Conservation (phyloP, 2,797 vertebrate genomes). For the Chanos chanos region DNA sequence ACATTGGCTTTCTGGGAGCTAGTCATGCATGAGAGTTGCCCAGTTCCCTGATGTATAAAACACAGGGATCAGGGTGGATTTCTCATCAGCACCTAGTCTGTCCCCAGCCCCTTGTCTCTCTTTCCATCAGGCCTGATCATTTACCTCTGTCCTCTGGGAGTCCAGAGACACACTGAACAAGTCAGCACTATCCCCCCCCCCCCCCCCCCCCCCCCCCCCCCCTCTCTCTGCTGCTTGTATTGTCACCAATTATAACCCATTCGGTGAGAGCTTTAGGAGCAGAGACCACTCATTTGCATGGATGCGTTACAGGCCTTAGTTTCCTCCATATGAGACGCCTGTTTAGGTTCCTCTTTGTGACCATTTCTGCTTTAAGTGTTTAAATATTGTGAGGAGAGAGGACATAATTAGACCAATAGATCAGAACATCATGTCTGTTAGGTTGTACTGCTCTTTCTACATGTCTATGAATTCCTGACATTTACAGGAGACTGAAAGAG, state of each 20-base stretch:
- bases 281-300: too few species aligned
- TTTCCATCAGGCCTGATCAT: slow-evolving; percentile 2
- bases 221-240: slow-evolving; percentile 7
- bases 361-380: too few species aligned
- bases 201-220: not conserved
- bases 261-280: not conserved
- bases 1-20: slow-evolving; percentile 13
- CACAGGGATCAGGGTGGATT: slow-evolving; percentile 17
- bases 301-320: too few species aligned
- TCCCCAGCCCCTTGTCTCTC: slow-evolving; percentile 7
- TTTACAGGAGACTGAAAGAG: slow-evolving; percentile 26
- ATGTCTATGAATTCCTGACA: slow-evolving; percentile 3
- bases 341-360: too few species aligned
- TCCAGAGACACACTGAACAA: slow-evolving; percentile 4
- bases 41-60: slow-evolving; percentile 27
- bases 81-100: slow-evolving; percentile 17
- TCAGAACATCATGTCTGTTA: too few species aligned
- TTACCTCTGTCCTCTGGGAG: slow-evolving; percentile 6
- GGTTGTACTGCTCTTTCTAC: not conserved
- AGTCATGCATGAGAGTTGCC: not conserved
- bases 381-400: too few species aligned
- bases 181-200: not conserved
- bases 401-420: too few species aligned
- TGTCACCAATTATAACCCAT: slow-evolving; percentile 13
- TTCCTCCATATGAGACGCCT: too few species aligned